Base-by-base conservation (phyloP, 2,797 vertebrate species). In the Sebastolobus altivelis region DNA sequence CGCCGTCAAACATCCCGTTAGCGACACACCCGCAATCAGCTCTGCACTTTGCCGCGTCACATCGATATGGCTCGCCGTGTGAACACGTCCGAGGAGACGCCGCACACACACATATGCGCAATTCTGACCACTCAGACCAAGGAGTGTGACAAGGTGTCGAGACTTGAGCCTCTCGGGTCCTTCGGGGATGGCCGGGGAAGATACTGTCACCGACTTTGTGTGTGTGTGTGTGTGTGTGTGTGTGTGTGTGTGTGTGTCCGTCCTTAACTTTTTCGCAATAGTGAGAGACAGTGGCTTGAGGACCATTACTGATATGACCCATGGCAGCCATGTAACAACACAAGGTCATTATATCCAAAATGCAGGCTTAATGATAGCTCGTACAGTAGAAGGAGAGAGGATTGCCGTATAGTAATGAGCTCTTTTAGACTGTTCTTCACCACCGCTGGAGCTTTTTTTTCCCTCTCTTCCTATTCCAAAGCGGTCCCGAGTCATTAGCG, bases 251-350 rank as follows among this genome's bases (percentile, higher is more conserved):
- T 74, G 88, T 25, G 25, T 25, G 25, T 25, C n/a, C n/a, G 25
- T 83, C 80, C 86, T 75, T 37, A 75, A 76, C 79, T 81, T 86
- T 88, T 86, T 68, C 68, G 82, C 83, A 63, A 83, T 85, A 77
- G 79, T 67, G 81, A 85, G 84, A 88, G 83, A 83, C 80, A 52
- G 79, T 79, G 80, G 82, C 91, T 93, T 94, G 94, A 94, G 88
- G 93, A 88, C 94, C 94, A 95, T 96, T 96, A 96, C 92, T 83
- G 90, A 92, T 92, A 96, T 94, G 87, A 87, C 82, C 92, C 80
- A 43, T 95, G 95, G 95, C 95, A 96, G 92, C 68, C 72, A 84
- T 90, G 87, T 83, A 93, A 88, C 90, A 90, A 88, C 93, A 93
- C 92, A 94, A 94, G 93, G 94, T 95, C 94, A 94, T 95, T 95